These are phyloP conservation scores for Adelges cooleyi DNA, from an alignment of 1,140 invertebrate genomes.

Conservation along the genomic window DNA sequence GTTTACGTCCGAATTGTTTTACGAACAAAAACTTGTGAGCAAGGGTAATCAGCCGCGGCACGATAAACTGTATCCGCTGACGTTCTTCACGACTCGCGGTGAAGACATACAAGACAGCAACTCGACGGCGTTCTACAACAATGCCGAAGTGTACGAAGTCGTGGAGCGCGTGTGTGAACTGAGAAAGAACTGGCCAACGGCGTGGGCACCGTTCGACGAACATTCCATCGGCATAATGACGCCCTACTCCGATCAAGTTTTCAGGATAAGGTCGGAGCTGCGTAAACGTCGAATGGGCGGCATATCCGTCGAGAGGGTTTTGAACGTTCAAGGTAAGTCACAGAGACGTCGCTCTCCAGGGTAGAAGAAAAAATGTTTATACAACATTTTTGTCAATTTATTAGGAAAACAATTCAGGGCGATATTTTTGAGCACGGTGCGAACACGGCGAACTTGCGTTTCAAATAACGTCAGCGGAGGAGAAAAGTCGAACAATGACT, in stretches of 20 bases:
- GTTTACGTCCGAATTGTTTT: constrained; percentile 72
- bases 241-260: constrained; percentile 75
- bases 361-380: neutral
- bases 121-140: constrained; percentile 76
- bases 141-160: constrained; percentile 68
- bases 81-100: constrained; percentile 70
- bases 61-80: constrained; percentile 58
- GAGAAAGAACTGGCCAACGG: constrained; percentile 55
- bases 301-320: constrained; percentile 71
- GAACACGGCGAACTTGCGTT: constrained; percentile 60
- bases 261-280: constrained; percentile 64
- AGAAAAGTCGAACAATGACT: constrained; percentile 36
- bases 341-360: neutral
- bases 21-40: constrained; percentile 62
- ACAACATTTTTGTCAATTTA: too few relatives aligned
- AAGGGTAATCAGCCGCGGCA: constrained; percentile 56
- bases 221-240: constrained; percentile 72
- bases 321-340: constrained; percentile 77
- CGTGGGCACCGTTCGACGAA: constrained; percentile 62
- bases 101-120: constrained; percentile 65
- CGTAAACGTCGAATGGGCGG: constrained; percentile 59
- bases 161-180: constrained; percentile 59
- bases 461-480: constrained; percentile 32
- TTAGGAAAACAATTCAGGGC: constrained; percentile 72
- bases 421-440: constrained; percentile 71